Evolutionary conservation across 2,797 vertebrate species (phyloP).

Genomic region (Periophthalmus magnuspinnatus): DNA sequence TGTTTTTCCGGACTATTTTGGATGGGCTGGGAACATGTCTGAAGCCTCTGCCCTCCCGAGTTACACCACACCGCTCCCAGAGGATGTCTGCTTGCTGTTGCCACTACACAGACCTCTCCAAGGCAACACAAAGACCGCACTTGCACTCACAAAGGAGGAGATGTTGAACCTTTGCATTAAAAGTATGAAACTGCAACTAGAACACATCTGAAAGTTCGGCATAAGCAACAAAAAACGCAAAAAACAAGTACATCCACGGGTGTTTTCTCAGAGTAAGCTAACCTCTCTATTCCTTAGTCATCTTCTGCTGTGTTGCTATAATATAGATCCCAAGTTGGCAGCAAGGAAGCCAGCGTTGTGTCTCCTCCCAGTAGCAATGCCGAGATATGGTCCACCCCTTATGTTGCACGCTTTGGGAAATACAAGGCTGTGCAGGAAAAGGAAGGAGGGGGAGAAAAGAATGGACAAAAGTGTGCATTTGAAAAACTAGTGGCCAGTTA

Average conservation of each 20-base stretch:
- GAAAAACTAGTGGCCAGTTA: conserved; percentile 38
- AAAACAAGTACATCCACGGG: not conserved
- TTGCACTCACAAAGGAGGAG: conserved; percentile 41
- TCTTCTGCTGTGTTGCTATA: conserved; percentile 45
- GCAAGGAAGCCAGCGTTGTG: conserved; percentile 66
- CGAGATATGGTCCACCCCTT: conserved; percentile 63
- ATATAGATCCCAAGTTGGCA: conserved; percentile 38
- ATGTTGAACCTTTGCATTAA: not conserved
- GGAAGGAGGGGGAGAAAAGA: conserved; percentile 12
- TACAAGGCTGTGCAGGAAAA: conserved; percentile 46
- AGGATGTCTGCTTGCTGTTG: conserved; percentile 70
- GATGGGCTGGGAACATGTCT: conserved; percentile 74
- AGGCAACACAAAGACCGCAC: conserved; percentile 79
- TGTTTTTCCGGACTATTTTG: conserved; percentile 69
- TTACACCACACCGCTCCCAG: conserved; percentile 68
- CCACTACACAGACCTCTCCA: conserved; percentile 78
- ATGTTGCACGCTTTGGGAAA: conserved; percentile 58
- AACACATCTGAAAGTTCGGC: not conserved
- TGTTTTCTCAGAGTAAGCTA: not conserved
- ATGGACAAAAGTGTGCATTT: conserved; percentile 12
- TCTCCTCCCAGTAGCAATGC: conserved; percentile 42
- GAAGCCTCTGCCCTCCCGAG: conserved; percentile 68
- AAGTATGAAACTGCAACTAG: not conserved
- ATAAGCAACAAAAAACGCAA: not conserved
- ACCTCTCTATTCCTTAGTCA: conserved; percentile 34